Percentiles rank a stretch among this genome's conserved stretches.
Evolutionary conservation across 2,113 vertebrate genomes (phyloP).

Genomic region (Arenaria interpres): DNA sequence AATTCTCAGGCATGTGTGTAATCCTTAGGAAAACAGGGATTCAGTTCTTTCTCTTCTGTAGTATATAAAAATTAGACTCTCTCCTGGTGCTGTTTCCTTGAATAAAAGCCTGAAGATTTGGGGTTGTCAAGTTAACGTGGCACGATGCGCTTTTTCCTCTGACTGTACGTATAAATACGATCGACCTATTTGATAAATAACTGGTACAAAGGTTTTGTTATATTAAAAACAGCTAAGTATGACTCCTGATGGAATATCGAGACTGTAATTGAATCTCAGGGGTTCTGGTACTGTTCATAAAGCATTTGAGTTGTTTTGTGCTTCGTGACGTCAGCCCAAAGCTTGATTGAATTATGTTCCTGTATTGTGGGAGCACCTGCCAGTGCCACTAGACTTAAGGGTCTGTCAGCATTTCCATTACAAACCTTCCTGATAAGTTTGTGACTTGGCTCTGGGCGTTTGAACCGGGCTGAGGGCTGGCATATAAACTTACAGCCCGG

Average conservation of each 20-base stretch:
- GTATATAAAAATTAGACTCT: background rate
- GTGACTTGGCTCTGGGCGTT: background rate
- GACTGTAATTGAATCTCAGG: slow-evolving; percentile 77
- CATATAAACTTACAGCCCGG: background rate
- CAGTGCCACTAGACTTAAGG: background rate
- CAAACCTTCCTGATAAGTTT: slow-evolving; percentile 40
- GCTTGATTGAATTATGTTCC: slow-evolving; percentile 77
- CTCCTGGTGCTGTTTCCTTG: background rate
- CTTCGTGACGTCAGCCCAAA: slow-evolving; percentile 74
- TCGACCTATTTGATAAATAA: slow-evolving; percentile 66
- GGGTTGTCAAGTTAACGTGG: background rate
- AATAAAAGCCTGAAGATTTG: background rate
- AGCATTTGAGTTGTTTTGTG: slow-evolving; percentile 72
- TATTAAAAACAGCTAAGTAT: slow-evolving; percentile 72
- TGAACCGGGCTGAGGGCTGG: background rate
- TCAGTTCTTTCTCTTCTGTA: background rate
- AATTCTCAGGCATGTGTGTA: background rate
- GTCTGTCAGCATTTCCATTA: slow-evolving; percentile 68
- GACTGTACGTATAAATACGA: slow-evolving; percentile 38
- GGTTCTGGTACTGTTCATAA: slow-evolving; percentile 78
- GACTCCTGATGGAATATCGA: slow-evolving; percentile 73
- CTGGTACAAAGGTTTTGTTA: slow-evolving; percentile 69
- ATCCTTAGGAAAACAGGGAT: background rate
- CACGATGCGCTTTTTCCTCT: background rate
- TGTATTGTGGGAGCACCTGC: slow-evolving; percentile 72